Evolutionary conservation across 2,888 invertebrate species (phyloP).

Genomic region (Ferrisia virgata): DNA sequence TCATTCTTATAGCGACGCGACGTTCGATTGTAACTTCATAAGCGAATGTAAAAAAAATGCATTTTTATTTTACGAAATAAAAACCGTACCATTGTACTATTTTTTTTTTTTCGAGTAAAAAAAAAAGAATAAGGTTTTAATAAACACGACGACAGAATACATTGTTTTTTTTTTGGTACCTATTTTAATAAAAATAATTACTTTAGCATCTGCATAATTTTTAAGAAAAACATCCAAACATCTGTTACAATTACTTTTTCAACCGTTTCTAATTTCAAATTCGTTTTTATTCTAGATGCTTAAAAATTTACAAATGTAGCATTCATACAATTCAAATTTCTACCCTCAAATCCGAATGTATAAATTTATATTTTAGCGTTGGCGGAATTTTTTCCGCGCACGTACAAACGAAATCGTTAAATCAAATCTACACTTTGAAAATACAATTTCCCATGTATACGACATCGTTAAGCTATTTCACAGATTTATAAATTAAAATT

Average conservation of each 20-base stretch:
- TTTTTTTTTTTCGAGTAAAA: no score
- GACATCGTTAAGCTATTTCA: constrained; percentile 1
- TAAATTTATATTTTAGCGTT: not conserved
- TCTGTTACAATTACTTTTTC: not conserved
- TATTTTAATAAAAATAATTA: not conserved
- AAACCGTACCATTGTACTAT: no score
- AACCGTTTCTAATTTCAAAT: not conserved
- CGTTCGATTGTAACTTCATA: no score
- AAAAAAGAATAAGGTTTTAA: not conserved
- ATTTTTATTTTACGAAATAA: no score
- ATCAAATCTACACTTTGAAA: not conserved
- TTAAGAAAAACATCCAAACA: not conserved
- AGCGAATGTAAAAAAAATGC: no score
- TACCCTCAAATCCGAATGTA: not conserved
- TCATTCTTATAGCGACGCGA: no score
- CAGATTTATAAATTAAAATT: constrained; percentile 4
- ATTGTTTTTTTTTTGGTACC: not conserved
- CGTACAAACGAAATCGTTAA: constrained; percentile 9
- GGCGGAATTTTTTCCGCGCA: not conserved
- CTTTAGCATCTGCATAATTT: not conserved
- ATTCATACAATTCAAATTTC: not conserved
- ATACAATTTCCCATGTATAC: not conserved
- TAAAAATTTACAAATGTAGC: not conserved
- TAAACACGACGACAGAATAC: not conserved
- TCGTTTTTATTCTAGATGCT: not conserved